Evolutionary conservation across 2,113 vertebrate species (phyloP).

Genomic region (Gymnobelideus leadbeateri): DNA sequence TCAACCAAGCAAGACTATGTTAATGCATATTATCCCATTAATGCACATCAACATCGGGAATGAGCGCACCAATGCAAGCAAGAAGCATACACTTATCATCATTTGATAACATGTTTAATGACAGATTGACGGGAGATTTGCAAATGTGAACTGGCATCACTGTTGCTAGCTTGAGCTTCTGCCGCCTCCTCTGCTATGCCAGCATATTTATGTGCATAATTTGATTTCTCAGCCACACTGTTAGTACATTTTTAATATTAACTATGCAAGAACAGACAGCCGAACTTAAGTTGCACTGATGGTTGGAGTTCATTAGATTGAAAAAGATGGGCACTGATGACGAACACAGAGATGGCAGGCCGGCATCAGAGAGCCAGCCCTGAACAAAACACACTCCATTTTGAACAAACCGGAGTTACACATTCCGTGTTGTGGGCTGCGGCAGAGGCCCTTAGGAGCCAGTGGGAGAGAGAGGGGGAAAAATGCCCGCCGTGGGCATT

Average conservation of each 20-base stretch:
- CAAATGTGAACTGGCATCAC: slow-evolving; percentile 94
- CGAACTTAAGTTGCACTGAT: slow-evolving; percentile 90
- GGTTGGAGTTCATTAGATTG: slow-evolving; percentile 91
- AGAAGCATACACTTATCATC: slow-evolving; percentile 94
- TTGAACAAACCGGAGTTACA: slow-evolving; percentile 69
- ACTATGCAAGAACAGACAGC: slow-evolving; percentile 90
- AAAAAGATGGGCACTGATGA: slow-evolving; percentile 88
- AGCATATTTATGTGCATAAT: slow-evolving; percentile 96
- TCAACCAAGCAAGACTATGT: slow-evolving; percentile 95
- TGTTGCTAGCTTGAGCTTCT: slow-evolving; percentile 92
- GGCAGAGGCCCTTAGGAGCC: slow-evolving; percentile 72
- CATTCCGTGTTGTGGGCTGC: slow-evolving; percentile 72
- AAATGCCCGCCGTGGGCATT: slow-evolving; percentile 64
- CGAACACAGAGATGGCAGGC: slow-evolving; percentile 84
- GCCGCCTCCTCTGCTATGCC: slow-evolving; percentile 90
- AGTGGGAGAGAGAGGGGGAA: slow-evolving; percentile 48
- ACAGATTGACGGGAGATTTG: slow-evolving; percentile 98
- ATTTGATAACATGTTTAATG: slow-evolving; percentile 99
- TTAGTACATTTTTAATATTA: slow-evolving; percentile 94
- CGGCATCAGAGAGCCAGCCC: slow-evolving; percentile 80
- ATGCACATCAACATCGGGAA: slow-evolving; percentile 93
- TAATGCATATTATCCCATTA: slow-evolving; percentile 97
- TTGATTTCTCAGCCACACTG: slow-evolving; percentile 93
- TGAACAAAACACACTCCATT: slow-evolving; percentile 77
- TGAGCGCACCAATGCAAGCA: slow-evolving; percentile 90